Evolutionary conservation across 2,797 vertebrate species (phyloP).

Genomic region (Manis pentadactyla): DNA sequence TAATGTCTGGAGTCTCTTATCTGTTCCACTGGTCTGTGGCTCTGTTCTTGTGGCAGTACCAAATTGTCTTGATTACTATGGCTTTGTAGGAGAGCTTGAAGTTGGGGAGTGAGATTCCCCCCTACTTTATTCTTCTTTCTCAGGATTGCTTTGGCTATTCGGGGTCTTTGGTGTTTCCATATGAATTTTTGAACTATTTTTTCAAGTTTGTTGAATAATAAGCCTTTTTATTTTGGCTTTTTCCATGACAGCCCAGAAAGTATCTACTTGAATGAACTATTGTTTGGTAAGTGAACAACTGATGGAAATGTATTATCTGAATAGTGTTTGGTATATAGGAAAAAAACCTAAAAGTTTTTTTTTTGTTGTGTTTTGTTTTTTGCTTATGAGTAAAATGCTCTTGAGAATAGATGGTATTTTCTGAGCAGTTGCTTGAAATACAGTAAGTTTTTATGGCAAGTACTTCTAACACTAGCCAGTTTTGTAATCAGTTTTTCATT

Average conservation of each 20-base stretch:
- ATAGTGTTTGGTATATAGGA: not conserved
- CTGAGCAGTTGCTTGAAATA: slow-evolving; percentile 38
- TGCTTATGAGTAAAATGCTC: not conserved
- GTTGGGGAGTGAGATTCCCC: no score
- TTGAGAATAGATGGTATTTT: not conserved
- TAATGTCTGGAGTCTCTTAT: no score
- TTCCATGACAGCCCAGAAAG: slow-evolving; percentile 39
- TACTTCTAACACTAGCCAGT: slow-evolving; percentile 17
- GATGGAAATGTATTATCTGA: slow-evolving; percentile 27
- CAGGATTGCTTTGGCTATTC: no score
- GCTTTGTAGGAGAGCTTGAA: no score
- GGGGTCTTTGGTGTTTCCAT: no score
- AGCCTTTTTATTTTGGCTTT: slow-evolving; percentile 54
- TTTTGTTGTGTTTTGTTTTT: not conserved
- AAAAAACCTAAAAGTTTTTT: not conserved
- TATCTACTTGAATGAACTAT: slow-evolving; percentile 44
- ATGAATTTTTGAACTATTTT: no score
- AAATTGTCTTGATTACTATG: no score
- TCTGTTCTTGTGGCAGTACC: no score
- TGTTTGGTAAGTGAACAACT: slow-evolving; percentile 50
- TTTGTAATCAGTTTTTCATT: not conserved
- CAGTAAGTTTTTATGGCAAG: slow-evolving; percentile 31
- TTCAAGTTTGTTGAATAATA: no score
- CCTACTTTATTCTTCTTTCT: no score
- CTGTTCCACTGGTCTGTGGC: no score